Evolutionary conservation across 2,797 vertebrate species (phyloP).

Genomic region (Enteromius radiatus): DNA sequence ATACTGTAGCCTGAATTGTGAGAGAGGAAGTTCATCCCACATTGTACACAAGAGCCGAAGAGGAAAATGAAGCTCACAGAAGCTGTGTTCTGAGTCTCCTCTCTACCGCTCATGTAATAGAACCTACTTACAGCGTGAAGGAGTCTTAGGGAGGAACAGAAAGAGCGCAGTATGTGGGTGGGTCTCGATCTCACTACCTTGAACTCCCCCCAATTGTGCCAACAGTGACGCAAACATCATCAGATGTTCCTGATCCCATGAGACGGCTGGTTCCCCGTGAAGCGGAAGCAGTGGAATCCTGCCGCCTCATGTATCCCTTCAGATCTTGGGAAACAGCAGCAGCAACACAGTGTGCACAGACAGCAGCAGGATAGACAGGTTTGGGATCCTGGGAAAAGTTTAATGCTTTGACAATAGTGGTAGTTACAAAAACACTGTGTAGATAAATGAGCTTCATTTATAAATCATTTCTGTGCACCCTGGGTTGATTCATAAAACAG

Average conservation of each 20-base stretch:
- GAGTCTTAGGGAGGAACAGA: constrained; percentile 58
- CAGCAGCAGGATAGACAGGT: neutral
- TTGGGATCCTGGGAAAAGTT: neutral
- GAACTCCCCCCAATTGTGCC: constrained; percentile 49
- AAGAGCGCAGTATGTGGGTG: constrained; percentile 70
- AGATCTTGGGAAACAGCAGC: constrained; percentile 8
- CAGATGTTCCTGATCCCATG: constrained; percentile 45
- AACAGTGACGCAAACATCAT: constrained; percentile 26
- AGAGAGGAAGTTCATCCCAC: constrained; percentile 9
- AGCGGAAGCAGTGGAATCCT: constrained; percentile 20
- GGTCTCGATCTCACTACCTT: constrained; percentile 68
- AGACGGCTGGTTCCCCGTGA: constrained; percentile 32
- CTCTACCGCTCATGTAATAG: constrained; percentile 24
- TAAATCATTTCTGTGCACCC: neutral
- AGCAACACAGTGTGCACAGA: neutral
- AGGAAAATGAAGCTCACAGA: constrained; percentile 32
- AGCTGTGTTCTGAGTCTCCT: constrained; percentile 34
- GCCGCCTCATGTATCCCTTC: constrained; percentile 15
- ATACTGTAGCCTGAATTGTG: constrained; percentile 17
- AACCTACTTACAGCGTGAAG: constrained; percentile 5
- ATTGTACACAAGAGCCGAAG: constrained; percentile 30
- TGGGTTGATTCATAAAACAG: neutral
- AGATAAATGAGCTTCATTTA: neutral
- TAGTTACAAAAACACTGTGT: neutral
- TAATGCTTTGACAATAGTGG: neutral